These are phyloP conservation scores for Pyrrhia umbra DNA, from an alignment of 2,888 invertebrate species.

Conservation along the genomic window DNA sequence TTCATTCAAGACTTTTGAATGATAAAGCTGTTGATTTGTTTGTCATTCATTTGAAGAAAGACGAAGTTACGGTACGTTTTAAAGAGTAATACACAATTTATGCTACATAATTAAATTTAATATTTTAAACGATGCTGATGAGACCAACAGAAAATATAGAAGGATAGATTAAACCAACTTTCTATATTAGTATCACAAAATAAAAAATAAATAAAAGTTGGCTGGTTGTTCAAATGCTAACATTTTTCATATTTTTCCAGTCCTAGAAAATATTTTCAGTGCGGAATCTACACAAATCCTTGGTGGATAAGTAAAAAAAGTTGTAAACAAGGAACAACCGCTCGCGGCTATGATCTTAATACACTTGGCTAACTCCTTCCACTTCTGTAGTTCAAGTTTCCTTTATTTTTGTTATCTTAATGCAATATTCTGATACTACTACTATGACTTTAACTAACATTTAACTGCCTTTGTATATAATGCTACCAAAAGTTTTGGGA, in stretches of 20 bases:
- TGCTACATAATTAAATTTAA: too few species aligned
- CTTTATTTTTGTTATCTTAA: constrained; percentile 15
- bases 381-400: constrained; percentile 3
- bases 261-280: constrained; percentile 19
- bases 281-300: constrained; percentile 35
- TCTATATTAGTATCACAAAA: not conserved
- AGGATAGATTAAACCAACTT: not conserved
- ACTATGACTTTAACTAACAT: not conserved
- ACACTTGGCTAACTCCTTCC: constrained; percentile 45
- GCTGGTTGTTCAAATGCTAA: constrained; percentile 4
- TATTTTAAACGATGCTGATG: too few species aligned
- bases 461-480: not conserved
- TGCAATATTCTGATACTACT: constrained; percentile 2
- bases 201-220: not conserved
- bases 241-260: constrained; percentile 20
- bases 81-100: too few species aligned
- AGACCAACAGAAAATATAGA: too few species aligned
- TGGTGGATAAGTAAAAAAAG: constrained; percentile 18
- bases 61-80: not conserved
- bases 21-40: constrained; percentile 25
- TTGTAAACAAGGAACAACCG: constrained; percentile 8
- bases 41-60: constrained; percentile 11
- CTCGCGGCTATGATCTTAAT: constrained; percentile 30
- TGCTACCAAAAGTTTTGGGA: too few species aligned
- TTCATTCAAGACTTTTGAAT: constrained; percentile 40